These are phyloP conservation scores for Burhinus oedicnemus DNA, from an alignment of 2,113 vertebrate genomes.

Conservation along the genomic window DNA sequence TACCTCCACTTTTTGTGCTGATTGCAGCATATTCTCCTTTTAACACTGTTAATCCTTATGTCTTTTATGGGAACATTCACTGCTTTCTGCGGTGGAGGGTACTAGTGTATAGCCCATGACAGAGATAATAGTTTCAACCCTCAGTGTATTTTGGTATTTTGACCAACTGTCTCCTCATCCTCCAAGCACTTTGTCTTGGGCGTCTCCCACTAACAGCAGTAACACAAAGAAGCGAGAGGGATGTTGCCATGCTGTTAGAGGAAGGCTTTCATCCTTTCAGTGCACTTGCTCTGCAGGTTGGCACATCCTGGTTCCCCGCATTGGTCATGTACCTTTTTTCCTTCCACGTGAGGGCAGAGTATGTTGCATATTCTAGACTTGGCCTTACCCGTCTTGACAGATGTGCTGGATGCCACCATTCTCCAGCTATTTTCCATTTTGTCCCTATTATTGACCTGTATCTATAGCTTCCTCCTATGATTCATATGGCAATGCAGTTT, in stretches of 20 bases:
- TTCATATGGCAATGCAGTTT: neutral
- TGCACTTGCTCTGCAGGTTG: neutral
- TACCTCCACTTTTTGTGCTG: neutral
- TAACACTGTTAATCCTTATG: neutral
- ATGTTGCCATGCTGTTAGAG: neutral
- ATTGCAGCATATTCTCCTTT: neutral
- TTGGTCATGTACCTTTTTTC: neutral
- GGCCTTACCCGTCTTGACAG: neutral
- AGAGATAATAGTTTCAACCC: neutral
- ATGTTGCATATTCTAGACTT: neutral
- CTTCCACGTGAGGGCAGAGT: neutral
- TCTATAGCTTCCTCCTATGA: neutral
- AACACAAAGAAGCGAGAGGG: fast-evolving
- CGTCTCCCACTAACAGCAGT: neutral
- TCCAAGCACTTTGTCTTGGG: neutral
- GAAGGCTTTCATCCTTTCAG: neutral
- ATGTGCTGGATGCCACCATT: neutral
- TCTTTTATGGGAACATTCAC: neutral
- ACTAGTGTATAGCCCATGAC: neutral
- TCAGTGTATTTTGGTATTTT: neutral
- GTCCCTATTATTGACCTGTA: neutral
- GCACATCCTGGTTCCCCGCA: neutral
- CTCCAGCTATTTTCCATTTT: neutral
- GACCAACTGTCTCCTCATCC: neutral
- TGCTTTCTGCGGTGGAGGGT: neutral